These are phyloP conservation scores for Unio pictorum DNA, from an alignment of 2,888 invertebrate genomes.

Conservation along the genomic window DNA sequence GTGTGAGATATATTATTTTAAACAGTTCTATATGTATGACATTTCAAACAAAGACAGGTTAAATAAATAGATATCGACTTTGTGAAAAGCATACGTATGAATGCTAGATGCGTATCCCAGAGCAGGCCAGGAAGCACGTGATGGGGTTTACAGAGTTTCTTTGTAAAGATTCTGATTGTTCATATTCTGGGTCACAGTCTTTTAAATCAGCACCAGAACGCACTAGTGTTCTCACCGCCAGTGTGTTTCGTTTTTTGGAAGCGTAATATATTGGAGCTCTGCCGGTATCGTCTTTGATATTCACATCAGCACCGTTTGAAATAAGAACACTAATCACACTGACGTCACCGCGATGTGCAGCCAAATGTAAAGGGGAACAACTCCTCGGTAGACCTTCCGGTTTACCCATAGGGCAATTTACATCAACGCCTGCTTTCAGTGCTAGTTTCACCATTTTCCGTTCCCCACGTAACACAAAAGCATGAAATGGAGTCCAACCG, in stretches of 20 bases:
- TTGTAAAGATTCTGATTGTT: conserved; percentile 17
- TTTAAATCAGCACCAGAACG: conserved; percentile 56
- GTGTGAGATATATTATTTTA: too few species aligned
- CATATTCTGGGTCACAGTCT: conserved; percentile 20
- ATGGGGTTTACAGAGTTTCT: conserved; percentile 25
- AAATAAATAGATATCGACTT: too few species aligned
- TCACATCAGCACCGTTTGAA: conserved; percentile 46
- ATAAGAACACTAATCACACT: conserved; percentile 55
- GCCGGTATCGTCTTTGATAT: conserved; percentile 38
- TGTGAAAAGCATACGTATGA: too few species aligned
- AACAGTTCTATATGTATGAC: too few species aligned
- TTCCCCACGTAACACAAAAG: conserved; percentile 57
- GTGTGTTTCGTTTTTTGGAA: conserved; percentile 42
- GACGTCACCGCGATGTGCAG: conserved; percentile 62
- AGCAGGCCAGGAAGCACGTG: conserved; percentile 19
- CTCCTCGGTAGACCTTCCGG: conserved; percentile 56
- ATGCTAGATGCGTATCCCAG: too few species aligned
- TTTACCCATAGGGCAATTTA: conserved; percentile 55
- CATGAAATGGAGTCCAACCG: conserved; percentile 64
- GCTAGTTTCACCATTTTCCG: conserved; percentile 55
- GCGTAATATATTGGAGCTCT: conserved; percentile 56
- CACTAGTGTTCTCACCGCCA: conserved; percentile 50
- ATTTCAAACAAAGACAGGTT: too few species aligned
- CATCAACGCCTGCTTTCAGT: conserved; percentile 49
- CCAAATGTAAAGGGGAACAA: conserved; percentile 57